Evolutionary conservation across 2,888 invertebrate genomes (phyloP).

Genomic region (Lasioglossum figueresi): DNA sequence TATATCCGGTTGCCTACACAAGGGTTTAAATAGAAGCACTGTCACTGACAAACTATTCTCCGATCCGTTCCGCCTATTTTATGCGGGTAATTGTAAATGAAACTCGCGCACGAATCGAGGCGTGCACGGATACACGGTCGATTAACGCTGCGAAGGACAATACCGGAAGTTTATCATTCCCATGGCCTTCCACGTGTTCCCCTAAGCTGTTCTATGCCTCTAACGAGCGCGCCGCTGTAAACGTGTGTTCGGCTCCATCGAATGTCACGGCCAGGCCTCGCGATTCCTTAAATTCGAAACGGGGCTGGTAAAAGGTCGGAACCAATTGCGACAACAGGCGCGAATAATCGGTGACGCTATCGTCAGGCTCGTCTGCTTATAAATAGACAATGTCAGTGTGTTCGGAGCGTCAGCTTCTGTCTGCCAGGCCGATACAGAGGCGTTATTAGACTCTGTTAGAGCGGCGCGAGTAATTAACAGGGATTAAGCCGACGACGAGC

Average conservation of each 20-base stretch:
- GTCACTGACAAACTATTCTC: neutral
- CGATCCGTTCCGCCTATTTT: neutral
- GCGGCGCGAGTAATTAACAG: neutral
- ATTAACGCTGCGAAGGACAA: neutral
- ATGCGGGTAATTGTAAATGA: constrained; percentile 17
- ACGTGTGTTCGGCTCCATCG: neutral
- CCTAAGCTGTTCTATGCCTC: neutral
- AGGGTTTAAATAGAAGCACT: neutral
- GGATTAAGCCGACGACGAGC: neutral
- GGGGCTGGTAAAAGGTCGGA: neutral
- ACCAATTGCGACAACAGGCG: constrained; percentile 17
- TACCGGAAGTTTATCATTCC: constrained; percentile 2
- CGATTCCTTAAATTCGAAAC: neutral
- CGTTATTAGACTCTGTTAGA: neutral
- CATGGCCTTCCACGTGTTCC: neutral
- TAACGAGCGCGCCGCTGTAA: neutral
- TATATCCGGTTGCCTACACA: neutral
- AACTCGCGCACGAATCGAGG: neutral
- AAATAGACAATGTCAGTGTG: constrained; percentile 17
- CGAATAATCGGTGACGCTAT: constrained; percentile 30
- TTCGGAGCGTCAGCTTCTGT: neutral
- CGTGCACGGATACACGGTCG: neutral
- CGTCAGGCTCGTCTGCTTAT: constrained; percentile 20
- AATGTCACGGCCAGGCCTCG: neutral
- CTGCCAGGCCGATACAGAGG: neutral